Percentiles rank a stretch among this genome's conserved stretches.
These are phyloP conservation scores for Camponotus pennsylvanicus DNA, from an alignment of 1,140 invertebrate species.

Conservation along the genomic window DNA sequence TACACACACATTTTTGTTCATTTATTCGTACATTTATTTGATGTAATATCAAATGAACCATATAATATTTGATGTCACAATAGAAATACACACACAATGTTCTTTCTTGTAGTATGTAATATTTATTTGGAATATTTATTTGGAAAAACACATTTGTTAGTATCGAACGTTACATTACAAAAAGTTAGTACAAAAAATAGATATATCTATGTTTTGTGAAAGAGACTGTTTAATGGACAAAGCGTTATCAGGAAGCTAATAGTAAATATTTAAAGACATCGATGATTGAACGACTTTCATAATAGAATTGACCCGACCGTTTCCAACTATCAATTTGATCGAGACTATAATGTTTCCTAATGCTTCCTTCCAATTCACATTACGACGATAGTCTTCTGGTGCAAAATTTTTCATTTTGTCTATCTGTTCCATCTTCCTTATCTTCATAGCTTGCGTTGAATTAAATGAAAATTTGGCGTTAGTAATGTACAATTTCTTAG, in stretches of 20 bases:
- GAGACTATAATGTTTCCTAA: slow-evolving; percentile 67
- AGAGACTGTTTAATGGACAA: slow-evolving; percentile 13
- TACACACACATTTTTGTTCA: neutral
- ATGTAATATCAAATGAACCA: slow-evolving; percentile 8
- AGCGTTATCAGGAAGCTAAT: slow-evolving; percentile 42
- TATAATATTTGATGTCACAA: too few relatives aligned
- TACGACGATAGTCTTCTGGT: slow-evolving; percentile 39
- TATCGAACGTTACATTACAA: slow-evolving; percentile 45
- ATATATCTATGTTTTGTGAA: slow-evolving; percentile 34
- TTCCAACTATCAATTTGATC: slow-evolving; percentile 77
- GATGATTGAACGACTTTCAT: slow-evolving; percentile 75
- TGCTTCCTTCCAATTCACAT: slow-evolving; percentile 78
- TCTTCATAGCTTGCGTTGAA: slow-evolving; percentile 19
- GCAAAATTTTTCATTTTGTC: slow-evolving; percentile 35
- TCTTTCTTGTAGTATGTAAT: neutral
- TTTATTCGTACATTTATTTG: neutral
- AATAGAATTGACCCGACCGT: slow-evolving; percentile 76
- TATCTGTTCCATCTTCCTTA: slow-evolving; percentile 65
- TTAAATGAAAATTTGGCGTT: slow-evolving; percentile 59
- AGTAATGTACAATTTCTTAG: slow-evolving; percentile 50
- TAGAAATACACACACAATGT: too few relatives aligned
- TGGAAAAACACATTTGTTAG: slow-evolving; percentile 64
- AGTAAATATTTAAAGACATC: slow-evolving; percentile 64
- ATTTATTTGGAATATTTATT: slow-evolving; percentile 59
- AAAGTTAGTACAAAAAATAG: slow-evolving; percentile 83